A percentile compares a stretch with the other conserved stretches of the same genome.
Evolutionary conservation across 2,888 invertebrate species (phyloP).

Genomic region (Lycophotia porphyrea): DNA sequence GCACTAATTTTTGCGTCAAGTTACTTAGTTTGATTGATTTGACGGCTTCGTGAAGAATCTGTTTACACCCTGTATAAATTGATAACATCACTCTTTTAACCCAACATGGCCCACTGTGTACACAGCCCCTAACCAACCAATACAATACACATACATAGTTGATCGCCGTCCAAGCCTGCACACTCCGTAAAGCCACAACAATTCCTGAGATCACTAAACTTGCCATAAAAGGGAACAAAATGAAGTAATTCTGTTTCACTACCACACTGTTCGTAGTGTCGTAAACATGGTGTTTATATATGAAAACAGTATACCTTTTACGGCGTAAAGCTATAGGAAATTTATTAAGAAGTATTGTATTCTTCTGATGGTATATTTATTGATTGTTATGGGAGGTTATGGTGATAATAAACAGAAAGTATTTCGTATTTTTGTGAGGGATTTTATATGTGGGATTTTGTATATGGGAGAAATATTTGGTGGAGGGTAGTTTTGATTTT

Average conservation of each 20-base stretch:
- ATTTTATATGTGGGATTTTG: constrained; percentile 15
- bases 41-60: too few species aligned
- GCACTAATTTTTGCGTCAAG: too few species aligned
- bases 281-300: constrained; percentile 76
- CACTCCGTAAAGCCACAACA: constrained; percentile 60
- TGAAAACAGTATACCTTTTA: constrained; percentile 70
- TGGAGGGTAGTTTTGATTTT: neutral
- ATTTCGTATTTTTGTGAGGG: constrained; percentile 1
- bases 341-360: constrained; percentile 24
- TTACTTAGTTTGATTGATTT: too few species aligned
- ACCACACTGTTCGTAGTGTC: constrained; percentile 65
- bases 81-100: too few species aligned
- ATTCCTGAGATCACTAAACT: constrained; percentile 68
- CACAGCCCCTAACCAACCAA: constrained; percentile 7
- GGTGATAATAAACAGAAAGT: neutral
- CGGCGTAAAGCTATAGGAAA: constrained; percentile 39
- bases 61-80: too few species aligned
- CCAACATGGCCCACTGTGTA: neutral
- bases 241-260: constrained; percentile 72
- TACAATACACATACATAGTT: constrained; percentile 44
- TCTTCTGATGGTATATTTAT: constrained; percentile 31
- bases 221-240: constrained; percentile 72
- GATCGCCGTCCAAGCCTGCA: constrained; percentile 48
- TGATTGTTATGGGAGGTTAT: constrained; percentile 28
- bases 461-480: neutral